Evolutionary conservation across 2,888 invertebrate species (phyloP), one percentile per base, ranked within the genome.

Genomic region (Napeogenes sylphis): DNA sequence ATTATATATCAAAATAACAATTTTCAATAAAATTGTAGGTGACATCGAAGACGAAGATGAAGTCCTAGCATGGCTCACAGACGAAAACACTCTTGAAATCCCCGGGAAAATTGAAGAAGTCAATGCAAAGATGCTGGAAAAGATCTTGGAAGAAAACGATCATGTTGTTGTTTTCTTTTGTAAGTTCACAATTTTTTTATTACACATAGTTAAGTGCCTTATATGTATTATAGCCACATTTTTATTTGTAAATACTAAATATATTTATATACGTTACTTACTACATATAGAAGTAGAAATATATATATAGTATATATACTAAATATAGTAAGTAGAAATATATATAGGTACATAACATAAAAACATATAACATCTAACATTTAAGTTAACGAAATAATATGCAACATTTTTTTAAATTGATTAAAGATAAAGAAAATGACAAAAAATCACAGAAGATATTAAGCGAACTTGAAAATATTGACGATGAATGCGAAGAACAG

Each of bases 41-140:
- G 96, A 97, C 81, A 92, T 98, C 68, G 94, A 95, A 75, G 97
- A 98, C 79, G 97, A 97, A 85, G 97, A 97, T 77, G 96, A 97
- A 81, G 97, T 98, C 0, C 83, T 98, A 35, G 94, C 96, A 0
- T 98, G 98, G 98, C 88, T 98, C 53, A 97, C 97, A 0, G 97
- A 97, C 77, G 97, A 97, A 79, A 93, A 97, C 69, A 97, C 97
- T 4, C 87, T 97, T 10, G 96, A 97, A 84, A 96, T 97, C 76
- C 97, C 97, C 6, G 98, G 98, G 64, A 94, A 95, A 82, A 98
- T 98, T 74, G 98, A 98, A 81, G 97, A 98, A 86, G 97, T 98
- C 46, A 98, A 98, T 78, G 92, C 93, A 1, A 95, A 93, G 80
- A 97, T 98, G 97, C 86, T 98, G 80, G 97, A 97, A 76, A 97